Conservation (phyloP, 2,888 invertebrate species). For the Drosophila cognata region DNA sequence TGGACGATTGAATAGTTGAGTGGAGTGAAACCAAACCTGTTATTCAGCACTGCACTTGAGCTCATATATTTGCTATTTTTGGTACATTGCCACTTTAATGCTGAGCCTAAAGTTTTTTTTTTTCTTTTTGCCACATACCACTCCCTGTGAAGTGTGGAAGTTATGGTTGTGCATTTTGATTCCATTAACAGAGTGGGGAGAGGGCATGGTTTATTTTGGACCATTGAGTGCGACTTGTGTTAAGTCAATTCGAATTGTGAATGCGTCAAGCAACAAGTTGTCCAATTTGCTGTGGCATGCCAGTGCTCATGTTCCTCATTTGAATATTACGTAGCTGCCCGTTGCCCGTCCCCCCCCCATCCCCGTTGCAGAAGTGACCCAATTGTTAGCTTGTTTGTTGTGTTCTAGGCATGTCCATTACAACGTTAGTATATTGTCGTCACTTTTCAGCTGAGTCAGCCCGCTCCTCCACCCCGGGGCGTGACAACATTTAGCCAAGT, state of each 20-base stretch:
- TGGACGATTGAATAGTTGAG: constrained; percentile 5
- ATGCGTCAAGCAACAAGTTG: constrained; percentile 69
- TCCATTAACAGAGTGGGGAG: constrained; percentile 18
- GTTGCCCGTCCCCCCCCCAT: neutral
- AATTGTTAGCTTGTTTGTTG: constrained; percentile 57
- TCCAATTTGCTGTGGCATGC: constrained; percentile 43
- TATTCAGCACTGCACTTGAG: constrained; percentile 53
- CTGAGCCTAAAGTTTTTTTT: constrained; percentile 23
- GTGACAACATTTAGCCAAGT: constrained; percentile 57
- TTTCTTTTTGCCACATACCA: constrained; percentile 10
- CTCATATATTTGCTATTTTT: constrained; percentile 34
- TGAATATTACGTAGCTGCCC: constrained; percentile 67
- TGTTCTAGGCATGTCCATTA: constrained; percentile 46
- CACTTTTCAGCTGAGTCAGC: constrained; percentile 59
- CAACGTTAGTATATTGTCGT: constrained; percentile 57
- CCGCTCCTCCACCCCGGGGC: constrained; percentile 12
- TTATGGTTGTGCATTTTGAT: constrained; percentile 38
- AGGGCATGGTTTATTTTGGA: neutral
- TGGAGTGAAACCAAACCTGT: constrained; percentile 60
- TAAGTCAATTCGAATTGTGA: constrained; percentile 45
- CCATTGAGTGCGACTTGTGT: constrained; percentile 32
- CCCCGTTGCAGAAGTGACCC: constrained; percentile 59
- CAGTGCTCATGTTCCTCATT: constrained; percentile 70
- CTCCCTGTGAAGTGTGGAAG: constrained; percentile 33
- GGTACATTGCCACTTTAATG: constrained; percentile 32